Base-by-base conservation (phyloP, 2,888 invertebrate genomes). In the Metopia argyrocephala region DNA sequence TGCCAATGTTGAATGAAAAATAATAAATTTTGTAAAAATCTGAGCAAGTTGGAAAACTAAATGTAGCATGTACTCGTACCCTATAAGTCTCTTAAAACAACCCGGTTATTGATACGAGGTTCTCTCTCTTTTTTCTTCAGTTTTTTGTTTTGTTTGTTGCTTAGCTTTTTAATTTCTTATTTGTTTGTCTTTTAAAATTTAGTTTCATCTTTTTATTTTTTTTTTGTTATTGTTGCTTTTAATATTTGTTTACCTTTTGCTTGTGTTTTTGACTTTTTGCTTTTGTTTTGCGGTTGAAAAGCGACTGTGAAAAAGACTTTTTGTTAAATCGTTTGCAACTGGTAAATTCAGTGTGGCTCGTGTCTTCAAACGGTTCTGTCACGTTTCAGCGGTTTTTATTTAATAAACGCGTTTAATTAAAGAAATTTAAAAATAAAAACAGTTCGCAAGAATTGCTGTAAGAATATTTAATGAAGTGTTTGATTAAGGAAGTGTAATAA, bases 281-380 rank as follows among this genome's bases (percentile, higher is more conserved):
- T 45, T 52, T 48, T 18, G 38, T 61, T 28, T 54, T 27, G 20
- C 54, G 20, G 69, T 69, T 38, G 31, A 69, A 62, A 4, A 56
- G 1, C 50, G 48, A 56, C 70, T 57, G 59, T 9, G 52, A 71
- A 78, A 76, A 82, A 88, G 88, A 87, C 87, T 86, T 88, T 85
- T 84, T 87, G 87, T 85, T 87, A 85, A 88, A 86, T 87, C 87
- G 86, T 85, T 85, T 85, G 84, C 87, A 85, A 85, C 85, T 86
- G 86, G 85, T 86, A 87, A 86, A 86, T 89, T 89, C 86, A 90
- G 90, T 90, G 88, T 87, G 89, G 88, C 89, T 90, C 89, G 89
- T 89, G 90, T 89, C 90, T 88, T 89, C 90, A 89, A 88, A 88
- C 89, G 87, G 89, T 87, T 87, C 87, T 90, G 90, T 90, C 88